A percentile compares a stretch with the other conserved stretches of the same genome.
phyloP scores from a whole-genome alignment of 2,888 invertebrate genomes.

The Allacma fusca region DNA sequence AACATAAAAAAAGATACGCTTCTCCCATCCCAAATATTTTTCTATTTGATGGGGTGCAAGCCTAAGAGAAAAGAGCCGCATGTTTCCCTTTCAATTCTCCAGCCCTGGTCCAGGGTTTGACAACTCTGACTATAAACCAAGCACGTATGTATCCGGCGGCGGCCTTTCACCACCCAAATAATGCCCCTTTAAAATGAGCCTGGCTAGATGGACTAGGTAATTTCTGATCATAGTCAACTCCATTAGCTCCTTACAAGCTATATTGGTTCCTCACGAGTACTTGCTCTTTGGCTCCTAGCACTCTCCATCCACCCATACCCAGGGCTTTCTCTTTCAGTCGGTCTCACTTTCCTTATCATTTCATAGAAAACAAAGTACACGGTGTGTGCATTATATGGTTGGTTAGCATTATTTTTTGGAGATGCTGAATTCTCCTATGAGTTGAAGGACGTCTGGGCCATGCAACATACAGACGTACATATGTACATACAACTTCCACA shows the following conservation, averaged over 20 bases:
- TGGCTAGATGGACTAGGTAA: not conserved
- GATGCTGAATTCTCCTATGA: too few species aligned
- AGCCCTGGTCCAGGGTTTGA: not conserved
- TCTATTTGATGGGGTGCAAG: conserved; percentile 6
- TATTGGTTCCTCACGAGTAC: not conserved
- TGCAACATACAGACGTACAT: too few species aligned
- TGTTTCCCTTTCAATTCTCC: too few species aligned
- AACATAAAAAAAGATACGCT: not conserved
- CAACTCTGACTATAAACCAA: not conserved
- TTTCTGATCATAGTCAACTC: conserved; percentile 3
- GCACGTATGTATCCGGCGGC: not conserved
- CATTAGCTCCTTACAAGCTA: not conserved
- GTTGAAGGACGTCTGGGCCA: too few species aligned
- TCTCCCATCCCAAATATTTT: not conserved
- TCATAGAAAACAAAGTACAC: too few species aligned
- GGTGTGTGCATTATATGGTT: too few species aligned
- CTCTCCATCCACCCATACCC: too few species aligned
- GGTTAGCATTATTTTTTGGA: too few species aligned
- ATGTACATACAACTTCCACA: too few species aligned
- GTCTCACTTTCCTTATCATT: too few species aligned
- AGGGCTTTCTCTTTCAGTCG: too few species aligned
- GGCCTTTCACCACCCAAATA: conserved; percentile 7
- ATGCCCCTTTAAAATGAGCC: not conserved
- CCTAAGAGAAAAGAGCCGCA: not conserved
- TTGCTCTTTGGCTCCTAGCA: too few species aligned